Evolutionary conservation across 2,797 vertebrate genomes (phyloP).

Genomic region (Mormyrus proboscirostris): DNA sequence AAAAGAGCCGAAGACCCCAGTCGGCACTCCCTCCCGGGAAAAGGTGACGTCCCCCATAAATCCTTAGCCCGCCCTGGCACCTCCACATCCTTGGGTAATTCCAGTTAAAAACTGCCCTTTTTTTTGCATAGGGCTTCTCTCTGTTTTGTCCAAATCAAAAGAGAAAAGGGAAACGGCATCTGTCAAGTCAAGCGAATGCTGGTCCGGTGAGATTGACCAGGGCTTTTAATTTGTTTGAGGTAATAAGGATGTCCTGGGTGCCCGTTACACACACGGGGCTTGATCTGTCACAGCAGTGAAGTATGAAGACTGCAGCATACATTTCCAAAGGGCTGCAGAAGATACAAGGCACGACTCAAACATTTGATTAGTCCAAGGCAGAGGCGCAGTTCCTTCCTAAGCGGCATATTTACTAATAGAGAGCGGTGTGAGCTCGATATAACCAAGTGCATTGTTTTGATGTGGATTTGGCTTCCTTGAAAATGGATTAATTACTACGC

Average conservation of each 20-base stretch:
- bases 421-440: neutral
- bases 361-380: neutral
- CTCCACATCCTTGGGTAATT: constrained; percentile 62
- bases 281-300: neutral
- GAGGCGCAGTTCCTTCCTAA: neutral
- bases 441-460: neutral
- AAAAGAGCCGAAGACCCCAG: constrained; percentile 50
- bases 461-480: constrained; percentile 6
- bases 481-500: constrained; percentile 7
- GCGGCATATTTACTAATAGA: neutral
- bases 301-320: neutral
- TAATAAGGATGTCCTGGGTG: neutral
- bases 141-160: neutral
- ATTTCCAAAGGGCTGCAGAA: neutral
- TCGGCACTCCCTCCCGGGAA: constrained; percentile 58
- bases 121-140: constrained; percentile 35
- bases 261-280: neutral
- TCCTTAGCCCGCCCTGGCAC: constrained; percentile 51
- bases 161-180: neutral
- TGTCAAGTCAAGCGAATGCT: neutral
- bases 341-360: neutral
- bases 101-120: constrained; percentile 68
- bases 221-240: neutral
- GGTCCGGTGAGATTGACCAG: neutral
- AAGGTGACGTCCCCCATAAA: constrained; percentile 55